Conservation (phyloP, 2,888 invertebrate species). For the Biston betularia region DNA sequence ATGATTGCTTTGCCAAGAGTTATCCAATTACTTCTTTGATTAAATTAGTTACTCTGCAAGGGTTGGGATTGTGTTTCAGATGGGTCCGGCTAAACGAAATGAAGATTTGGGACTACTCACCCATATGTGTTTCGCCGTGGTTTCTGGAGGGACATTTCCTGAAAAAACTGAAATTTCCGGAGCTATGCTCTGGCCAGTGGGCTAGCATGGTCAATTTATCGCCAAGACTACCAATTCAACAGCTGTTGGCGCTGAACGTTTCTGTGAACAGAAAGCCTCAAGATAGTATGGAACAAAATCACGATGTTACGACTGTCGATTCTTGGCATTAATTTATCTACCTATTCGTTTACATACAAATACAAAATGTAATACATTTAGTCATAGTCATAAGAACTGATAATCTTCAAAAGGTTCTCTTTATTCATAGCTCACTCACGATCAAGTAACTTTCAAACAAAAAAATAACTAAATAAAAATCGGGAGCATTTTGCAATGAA, state of each 20-base stretch:
- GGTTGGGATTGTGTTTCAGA: constrained; percentile 67
- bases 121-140: constrained; percentile 90
- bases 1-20: constrained; percentile 7
- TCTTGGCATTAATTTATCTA: constrained; percentile 60
- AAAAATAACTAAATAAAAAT: no score
- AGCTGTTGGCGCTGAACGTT: constrained; percentile 78
- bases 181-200: constrained; percentile 92
- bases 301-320: constrained; percentile 72
- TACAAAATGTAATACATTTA: no score
- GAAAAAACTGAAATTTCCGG: constrained; percentile 89
- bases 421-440: no score
- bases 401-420: no score
- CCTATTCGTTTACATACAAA: background rate
- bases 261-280: constrained; percentile 82
- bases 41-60: constrained; percentile 13
- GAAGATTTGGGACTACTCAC: constrained; percentile 90
- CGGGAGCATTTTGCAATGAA: no score
- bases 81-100: constrained; percentile 89
- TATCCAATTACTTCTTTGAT: constrained; percentile 24
- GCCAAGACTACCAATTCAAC: constrained; percentile 87
- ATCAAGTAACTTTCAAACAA: no score
- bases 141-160: constrained; percentile 89
- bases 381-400: no score
- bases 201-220: constrained; percentile 91
- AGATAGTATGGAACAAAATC: constrained; percentile 79